Conservation (phyloP, 2,888 invertebrate species). For the Cataglyphis altisquamis region DNA sequence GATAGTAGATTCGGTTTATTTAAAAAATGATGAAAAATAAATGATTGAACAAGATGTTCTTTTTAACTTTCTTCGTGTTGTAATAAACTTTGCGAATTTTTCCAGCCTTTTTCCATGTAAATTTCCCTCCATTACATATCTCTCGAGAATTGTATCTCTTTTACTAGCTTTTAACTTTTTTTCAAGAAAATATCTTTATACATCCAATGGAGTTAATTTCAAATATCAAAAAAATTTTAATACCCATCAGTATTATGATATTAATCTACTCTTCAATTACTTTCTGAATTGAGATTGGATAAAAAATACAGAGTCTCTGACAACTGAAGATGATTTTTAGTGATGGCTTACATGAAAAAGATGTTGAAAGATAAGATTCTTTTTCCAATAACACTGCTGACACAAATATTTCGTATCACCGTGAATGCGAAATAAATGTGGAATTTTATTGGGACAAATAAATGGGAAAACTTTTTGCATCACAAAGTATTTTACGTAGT, state of each 20-base stretch:
- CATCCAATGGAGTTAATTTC: constrained; percentile 18
- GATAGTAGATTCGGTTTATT: background rate
- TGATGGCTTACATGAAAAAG: constrained; percentile 1
- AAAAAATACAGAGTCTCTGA: constrained; percentile 34
- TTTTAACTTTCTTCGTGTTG: constrained; percentile 12
- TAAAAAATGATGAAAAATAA: background rate
- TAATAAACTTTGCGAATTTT: constrained; percentile 19
- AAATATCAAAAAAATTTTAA: constrained; percentile 44
- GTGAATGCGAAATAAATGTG: background rate
- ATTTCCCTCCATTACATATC: constrained; percentile 14
- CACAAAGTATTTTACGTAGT: background rate
- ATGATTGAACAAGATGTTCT: constrained; percentile 29
- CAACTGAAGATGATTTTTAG: constrained; percentile 21
- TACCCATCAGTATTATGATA: background rate
- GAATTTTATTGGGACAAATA: background rate
- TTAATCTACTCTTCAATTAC: background rate
- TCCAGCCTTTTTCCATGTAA: constrained; percentile 16
- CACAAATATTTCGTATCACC: constrained; percentile 9
- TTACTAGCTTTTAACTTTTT: constrained; percentile 19
- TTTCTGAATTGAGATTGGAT: constrained; percentile 5
- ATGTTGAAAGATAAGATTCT: constrained; percentile 16
- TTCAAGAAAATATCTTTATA: constrained; percentile 20
- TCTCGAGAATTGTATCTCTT: constrained; percentile 7
- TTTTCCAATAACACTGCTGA: constrained; percentile 12
- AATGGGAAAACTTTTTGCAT: background rate